Conservation (phyloP, 2,888 invertebrate genomes). For the Clitarchus hookeri region DNA sequence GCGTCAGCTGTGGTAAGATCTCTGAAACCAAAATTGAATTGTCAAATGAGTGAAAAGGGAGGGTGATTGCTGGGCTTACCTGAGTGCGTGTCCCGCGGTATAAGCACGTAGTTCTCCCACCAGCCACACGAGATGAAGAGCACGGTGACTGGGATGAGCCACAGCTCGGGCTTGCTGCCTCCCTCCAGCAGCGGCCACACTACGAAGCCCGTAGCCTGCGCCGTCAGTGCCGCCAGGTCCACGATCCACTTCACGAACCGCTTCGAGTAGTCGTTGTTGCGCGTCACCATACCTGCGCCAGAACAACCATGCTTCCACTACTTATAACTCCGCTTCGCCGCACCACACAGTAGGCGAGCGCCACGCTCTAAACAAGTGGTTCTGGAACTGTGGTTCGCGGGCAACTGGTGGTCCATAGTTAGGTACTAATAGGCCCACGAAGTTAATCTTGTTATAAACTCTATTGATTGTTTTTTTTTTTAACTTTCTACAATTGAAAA, state of each 20-base stretch:
- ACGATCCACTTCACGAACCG: constrained; percentile 56
- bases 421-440: too few species aligned
- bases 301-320: too few species aligned
- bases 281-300: constrained; percentile 46
- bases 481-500: too few species aligned
- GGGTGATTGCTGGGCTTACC: constrained; percentile 31
- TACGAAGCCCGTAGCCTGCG: constrained; percentile 69
- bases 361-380: too few species aligned
- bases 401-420: too few species aligned
- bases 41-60: not conserved
- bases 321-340: too few species aligned
- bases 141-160: constrained; percentile 67
- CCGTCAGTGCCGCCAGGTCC: constrained; percentile 65
- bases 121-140: constrained; percentile 75
- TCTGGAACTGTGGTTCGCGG: too few species aligned
- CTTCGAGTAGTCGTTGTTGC: constrained; percentile 54
- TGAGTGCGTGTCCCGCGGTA: constrained; percentile 51
- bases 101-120: constrained; percentile 78
- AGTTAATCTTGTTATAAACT: too few species aligned
- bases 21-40: not conserved
- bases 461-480: too few species aligned
- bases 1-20: not conserved
- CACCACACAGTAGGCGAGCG: too few species aligned
- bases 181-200: constrained; percentile 68
- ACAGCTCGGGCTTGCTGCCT: constrained; percentile 54